Evolutionary conservation across 2,888 invertebrate genomes (phyloP), one percentile per base, ranked within the genome.

Genomic region (Emmelina monodactyla): DNA sequence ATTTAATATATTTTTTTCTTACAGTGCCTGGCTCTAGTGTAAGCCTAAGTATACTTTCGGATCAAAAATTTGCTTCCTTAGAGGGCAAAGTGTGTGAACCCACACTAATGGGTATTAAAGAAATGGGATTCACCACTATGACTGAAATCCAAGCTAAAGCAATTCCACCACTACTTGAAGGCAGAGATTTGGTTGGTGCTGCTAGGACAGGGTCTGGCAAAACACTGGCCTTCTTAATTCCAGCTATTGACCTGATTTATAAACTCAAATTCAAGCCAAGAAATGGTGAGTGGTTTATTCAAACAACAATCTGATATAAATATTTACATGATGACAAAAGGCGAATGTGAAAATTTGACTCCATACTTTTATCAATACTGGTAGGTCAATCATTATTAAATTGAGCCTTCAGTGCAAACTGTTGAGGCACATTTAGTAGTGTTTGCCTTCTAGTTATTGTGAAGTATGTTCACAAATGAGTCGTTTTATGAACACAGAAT

Each of bases 151-250:
- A 92, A 65, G 88, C 93, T 0, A 91, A 89, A 59, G 83, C 93
- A 0, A 92, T 98, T 56, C 94, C 95, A 1, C 88, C 90, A 11
- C 71, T 97, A 22, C 68, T 98, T 7, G 93, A 96, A 70, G 97
- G 97, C 0, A 83, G 93, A 44, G 97, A 98, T 81, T 72, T 98
- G 33, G 91, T 98, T 22, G 98, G 95, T 29, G 88, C 95, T 22
- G 97, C 98, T 0, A 91, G 92, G 69, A 98, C 98, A 11, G 98
- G 98, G 0, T 96, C 96, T 7, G 97, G 97, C 45, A 98, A 98
- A 73, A 98, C 98, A 0, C 64, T 98, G 36, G 96, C 97, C 0
- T 98, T 98, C 58, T 85, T 98, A 1, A 88, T 98, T 51, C 98
- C 98, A 2, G 94, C 93, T n/a, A 85, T 98, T 33, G 97, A 98